A percentile compares a stretch with the other conserved stretches of the same genome.
Evolutionary conservation across 23 tunicate genomes (phyloP).

Genomic region (Trididemnum nubilum): DNA sequence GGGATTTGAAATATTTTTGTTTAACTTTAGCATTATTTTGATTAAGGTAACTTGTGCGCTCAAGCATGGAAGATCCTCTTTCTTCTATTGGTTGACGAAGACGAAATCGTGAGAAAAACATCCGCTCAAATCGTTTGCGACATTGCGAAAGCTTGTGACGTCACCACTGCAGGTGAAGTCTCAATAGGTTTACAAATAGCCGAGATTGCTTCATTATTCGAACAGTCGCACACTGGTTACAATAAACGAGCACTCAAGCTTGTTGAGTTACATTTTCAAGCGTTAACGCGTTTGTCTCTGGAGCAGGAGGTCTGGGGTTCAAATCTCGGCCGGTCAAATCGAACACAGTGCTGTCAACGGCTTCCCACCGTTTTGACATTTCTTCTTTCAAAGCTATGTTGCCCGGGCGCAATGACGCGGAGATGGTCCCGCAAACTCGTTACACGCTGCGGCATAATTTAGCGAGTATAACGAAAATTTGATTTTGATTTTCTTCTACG

Average conservation of each 20-base stretch:
- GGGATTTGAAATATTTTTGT: too few relatives aligned
- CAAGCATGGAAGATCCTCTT: slow-evolving; percentile 56
- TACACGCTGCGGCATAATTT: neutral
- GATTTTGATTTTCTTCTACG: too few relatives aligned
- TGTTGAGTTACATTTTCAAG: too few relatives aligned
- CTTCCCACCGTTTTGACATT: neutral
- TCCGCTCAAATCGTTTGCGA: slow-evolving; percentile 36
- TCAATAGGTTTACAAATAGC: too few relatives aligned
- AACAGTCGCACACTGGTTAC: too few relatives aligned
- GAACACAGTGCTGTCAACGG: neutral
- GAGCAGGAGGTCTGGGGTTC: neutral
- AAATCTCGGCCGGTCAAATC: neutral
- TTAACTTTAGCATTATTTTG: too few relatives aligned
- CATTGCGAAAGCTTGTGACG: neutral
- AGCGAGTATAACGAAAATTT: neutral
- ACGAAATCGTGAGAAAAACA: slow-evolving; percentile 32
- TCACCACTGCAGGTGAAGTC: neutral
- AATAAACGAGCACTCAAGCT: too few relatives aligned
- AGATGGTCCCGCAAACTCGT: neutral
- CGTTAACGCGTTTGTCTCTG: neutral
- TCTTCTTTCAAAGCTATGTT: neutral
- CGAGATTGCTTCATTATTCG: too few relatives aligned
- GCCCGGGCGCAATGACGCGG: neutral
- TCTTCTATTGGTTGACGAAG: slow-evolving; percentile 60
- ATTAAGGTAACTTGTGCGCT: slow-evolving; percentile 20